Conservation (phyloP, 2,113 vertebrate species). For the Brachyhypopomus occidentalis region DNA sequence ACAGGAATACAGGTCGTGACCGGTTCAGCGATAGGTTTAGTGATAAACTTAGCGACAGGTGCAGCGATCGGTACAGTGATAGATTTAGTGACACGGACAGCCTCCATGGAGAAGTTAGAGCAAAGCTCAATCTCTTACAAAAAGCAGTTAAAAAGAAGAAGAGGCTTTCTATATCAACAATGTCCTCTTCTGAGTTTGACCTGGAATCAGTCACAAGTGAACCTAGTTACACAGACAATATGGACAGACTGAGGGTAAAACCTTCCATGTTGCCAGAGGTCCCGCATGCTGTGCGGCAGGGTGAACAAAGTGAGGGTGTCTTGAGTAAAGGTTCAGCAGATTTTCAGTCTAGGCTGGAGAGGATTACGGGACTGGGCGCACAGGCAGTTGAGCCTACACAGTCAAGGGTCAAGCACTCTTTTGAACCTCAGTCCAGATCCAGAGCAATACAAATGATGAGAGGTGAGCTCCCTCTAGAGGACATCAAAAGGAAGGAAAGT, state of each 20-base stretch:
- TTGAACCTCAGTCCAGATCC: conserved; percentile 74
- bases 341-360: conserved; percentile 61
- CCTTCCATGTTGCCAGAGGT: conserved; percentile 63
- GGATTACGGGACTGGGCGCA: conserved; percentile 52
- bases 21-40: conserved; percentile 74
- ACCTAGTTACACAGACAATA: conserved; percentile 68
- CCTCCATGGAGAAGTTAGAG: conserved; percentile 86
- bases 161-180: conserved; percentile 73
- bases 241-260: conserved; percentile 69
- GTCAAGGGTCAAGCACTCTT: conserved; percentile 66
- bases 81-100: conserved; percentile 79
- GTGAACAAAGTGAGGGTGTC: conserved; percentile 58
- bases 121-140: conserved; percentile 85
- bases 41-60: conserved; percentile 75
- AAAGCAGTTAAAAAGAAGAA: conserved; percentile 83
- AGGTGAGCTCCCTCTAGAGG: conserved; percentile 65
- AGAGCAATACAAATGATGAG: conserved; percentile 70
- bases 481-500: conserved; percentile 23
- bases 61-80: conserved; percentile 76
- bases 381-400: conserved; percentile 44
- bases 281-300: conserved; percentile 57
- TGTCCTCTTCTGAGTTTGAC: conserved; percentile 79
- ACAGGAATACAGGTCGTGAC: conserved; percentile 74
- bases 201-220: conserved; percentile 75
- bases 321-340: conserved; percentile 52